phyloP scores from a whole-genome alignment of 2,113 vertebrate genomes.

The Myotis davidii region DNA sequence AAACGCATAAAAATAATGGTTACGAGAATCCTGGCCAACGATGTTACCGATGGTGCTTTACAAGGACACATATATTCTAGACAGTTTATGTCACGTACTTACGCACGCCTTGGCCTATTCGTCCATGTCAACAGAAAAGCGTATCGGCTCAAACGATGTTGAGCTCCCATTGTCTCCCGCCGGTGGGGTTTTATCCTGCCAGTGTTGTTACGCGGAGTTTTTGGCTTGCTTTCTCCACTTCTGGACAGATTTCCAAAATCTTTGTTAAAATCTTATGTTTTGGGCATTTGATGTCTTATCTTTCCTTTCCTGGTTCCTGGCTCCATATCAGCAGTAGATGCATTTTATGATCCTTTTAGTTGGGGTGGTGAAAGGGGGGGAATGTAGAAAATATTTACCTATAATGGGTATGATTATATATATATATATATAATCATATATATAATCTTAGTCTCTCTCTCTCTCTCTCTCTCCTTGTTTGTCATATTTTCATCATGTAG shows the following conservation, averaged over 20 bases:
- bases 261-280: not conserved
- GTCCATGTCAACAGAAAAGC: not conserved
- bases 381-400: not conserved
- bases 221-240: not conserved
- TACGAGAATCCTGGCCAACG: not conserved
- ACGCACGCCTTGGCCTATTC: not conserved
- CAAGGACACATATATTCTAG: not conserved
- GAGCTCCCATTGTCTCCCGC: not conserved
- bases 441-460: rapidly evolving
- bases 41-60: not conserved
- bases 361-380: not conserved
- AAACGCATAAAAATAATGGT: not conserved
- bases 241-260: not conserved
- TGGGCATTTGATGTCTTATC: not conserved
- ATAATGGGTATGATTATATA: not conserved
- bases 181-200: not conserved
- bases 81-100: not conserved
- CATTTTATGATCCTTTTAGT: not conserved
- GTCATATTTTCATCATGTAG: not conserved
- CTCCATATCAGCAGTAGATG: not conserved
- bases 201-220: not conserved
- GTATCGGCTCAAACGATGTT: not conserved
- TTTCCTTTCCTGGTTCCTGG: slow-evolving; percentile 35
- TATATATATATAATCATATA: not conserved
- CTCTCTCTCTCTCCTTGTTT: not conserved